Evolutionary conservation across 2,888 invertebrate species (phyloP).

Genomic region (Stenodema calcarata): DNA sequence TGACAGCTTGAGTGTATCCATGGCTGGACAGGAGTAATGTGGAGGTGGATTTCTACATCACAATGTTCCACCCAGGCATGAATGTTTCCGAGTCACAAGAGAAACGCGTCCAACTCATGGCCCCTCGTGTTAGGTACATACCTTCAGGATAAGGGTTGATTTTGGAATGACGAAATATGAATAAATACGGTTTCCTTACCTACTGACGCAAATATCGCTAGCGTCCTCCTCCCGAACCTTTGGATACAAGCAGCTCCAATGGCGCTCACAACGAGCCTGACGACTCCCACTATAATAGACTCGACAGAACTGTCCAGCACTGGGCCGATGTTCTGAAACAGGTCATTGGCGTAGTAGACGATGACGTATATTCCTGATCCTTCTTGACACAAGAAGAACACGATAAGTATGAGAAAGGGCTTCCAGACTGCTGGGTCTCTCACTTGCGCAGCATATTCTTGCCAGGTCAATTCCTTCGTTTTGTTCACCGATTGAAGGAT

Average conservation of each 20-base stretch:
- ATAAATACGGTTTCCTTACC: too few relatives aligned
- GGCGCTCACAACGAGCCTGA: conserved; percentile 71
- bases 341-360: conserved; percentile 74
- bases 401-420: conserved; percentile 71
- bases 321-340: conserved; percentile 73
- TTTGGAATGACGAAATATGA: too few relatives aligned
- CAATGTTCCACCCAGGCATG: too few relatives aligned
- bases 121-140: too few relatives aligned
- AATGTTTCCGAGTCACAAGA: too few relatives aligned
- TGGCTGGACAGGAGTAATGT: too few relatives aligned
- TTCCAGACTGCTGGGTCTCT: conserved; percentile 69
- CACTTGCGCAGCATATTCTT: conserved; percentile 60
- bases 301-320: conserved; percentile 72
- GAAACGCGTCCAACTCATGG: too few relatives aligned
- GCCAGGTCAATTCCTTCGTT: conserved; percentile 29
- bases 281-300: conserved; percentile 73
- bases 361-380: conserved; percentile 77
- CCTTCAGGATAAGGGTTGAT: too few relatives aligned
- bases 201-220: conserved; percentile 71
- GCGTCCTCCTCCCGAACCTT: conserved; percentile 68
- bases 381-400: conserved; percentile 75
- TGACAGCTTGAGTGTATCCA: too few relatives aligned
- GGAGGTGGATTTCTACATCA: too few relatives aligned
- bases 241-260: conserved; percentile 72
- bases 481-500: conserved; percentile 45